Evolutionary conservation across 2,797 vertebrate species (phyloP).

Genomic region (Acrocephalus scirpaceus): DNA sequence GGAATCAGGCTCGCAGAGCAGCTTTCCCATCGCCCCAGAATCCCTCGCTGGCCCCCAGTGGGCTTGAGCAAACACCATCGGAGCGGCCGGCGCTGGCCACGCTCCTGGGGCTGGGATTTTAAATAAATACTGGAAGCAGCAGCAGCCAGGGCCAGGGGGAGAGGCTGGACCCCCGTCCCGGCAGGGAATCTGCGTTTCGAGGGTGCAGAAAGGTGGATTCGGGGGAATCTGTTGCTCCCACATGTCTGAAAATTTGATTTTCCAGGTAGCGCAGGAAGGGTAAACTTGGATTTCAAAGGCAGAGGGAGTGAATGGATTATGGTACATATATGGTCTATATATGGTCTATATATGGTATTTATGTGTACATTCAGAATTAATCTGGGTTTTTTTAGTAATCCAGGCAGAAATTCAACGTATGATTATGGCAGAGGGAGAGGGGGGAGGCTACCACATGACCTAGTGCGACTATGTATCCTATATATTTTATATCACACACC

Average conservation of each 20-base stretch:
- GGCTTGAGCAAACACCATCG: conserved; percentile 28
- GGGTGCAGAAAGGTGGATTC: fast-evolving
- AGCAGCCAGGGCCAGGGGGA: not conserved
- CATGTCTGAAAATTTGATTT: fast-evolving
- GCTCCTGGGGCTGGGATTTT: not conserved
- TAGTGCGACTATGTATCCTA: not conserved
- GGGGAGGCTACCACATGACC: not conserved
- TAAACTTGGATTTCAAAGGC: fast-evolving
- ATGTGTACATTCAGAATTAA: not conserved
- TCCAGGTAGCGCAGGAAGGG: not conserved
- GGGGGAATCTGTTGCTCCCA: not conserved
- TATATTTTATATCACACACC: not conserved
- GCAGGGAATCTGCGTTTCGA: not conserved
- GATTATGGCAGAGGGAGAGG: not conserved
- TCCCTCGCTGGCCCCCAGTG: conserved; percentile 45
- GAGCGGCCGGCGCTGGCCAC: not conserved
- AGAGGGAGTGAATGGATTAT: not conserved
- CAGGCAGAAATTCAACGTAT: not conserved
- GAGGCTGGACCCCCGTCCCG: not conserved
- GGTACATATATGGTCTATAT: too few relatives aligned
- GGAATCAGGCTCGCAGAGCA: not conserved
- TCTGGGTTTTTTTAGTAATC: not conserved
- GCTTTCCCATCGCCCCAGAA: conserved; percentile 40
- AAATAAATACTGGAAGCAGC: not conserved
- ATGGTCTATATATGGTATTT: too few relatives aligned